A percentile compares a stretch with the other conserved stretches of the same genome.
Conservation (phyloP, 2,888 invertebrate genomes). For the Acleris sparsana region DNA sequence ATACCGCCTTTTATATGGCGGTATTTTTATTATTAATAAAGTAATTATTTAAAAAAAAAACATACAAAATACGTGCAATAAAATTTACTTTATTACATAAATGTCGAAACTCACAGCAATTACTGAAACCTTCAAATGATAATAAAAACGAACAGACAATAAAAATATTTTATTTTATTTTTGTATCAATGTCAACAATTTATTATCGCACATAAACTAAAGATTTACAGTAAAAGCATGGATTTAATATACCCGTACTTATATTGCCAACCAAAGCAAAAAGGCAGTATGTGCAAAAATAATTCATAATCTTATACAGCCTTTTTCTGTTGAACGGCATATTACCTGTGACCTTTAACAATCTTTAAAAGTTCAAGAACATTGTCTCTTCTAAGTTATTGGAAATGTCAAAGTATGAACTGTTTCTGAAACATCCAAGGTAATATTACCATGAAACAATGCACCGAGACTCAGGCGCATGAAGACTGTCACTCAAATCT, state of each 20-base stretch:
- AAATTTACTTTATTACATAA: no score
- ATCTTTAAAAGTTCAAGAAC: conserved; percentile 39
- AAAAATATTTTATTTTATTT: conserved; percentile 10
- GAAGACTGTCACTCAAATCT: conserved; percentile 23
- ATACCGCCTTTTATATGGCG: no score
- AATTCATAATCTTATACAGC: no score
- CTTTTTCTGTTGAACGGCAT: conserved; percentile 10
- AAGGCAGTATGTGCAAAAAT: no score
- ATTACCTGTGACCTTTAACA: conserved; percentile 30
- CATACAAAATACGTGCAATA: not conserved
- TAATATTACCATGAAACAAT: conserved; percentile 30
- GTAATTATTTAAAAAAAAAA: no score
- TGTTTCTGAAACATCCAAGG: conserved; percentile 33
- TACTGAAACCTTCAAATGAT: no score
- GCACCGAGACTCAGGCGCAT: conserved; percentile 11
- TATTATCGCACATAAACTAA: conserved; percentile 31
- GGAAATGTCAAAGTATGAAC: conserved; percentile 38
- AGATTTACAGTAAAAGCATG: conserved; percentile 27
- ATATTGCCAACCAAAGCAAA: no score
- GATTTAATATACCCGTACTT: conserved; percentile 16
- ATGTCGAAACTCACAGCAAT: no score
- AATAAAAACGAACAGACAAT: conserved; percentile 2
- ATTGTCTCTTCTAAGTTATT: conserved; percentile 36
- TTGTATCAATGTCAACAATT: conserved; percentile 4
- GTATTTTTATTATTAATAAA: no score